These are phyloP conservation scores for Ferdinandea cuprea DNA, from an alignment of 2,888 invertebrate genomes.

Conservation along the genomic window DNA sequence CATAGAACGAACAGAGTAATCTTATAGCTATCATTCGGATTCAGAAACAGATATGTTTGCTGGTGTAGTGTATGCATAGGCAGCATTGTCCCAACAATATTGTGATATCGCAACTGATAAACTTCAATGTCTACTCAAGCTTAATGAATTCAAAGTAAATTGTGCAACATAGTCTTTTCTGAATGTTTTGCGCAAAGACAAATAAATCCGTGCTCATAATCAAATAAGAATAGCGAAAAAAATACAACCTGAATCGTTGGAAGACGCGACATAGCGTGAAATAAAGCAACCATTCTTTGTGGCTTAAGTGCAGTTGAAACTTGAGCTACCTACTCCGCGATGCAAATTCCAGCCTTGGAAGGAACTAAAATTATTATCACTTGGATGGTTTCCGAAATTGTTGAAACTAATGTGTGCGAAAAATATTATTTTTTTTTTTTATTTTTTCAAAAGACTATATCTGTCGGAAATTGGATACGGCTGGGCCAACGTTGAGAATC, in stretches of 20 bases:
- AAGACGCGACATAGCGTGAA: constrained; percentile 66
- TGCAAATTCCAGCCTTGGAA: constrained; percentile 3
- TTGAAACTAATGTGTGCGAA: constrained; percentile 3
- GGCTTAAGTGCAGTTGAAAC: constrained; percentile 41
- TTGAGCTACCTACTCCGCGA: constrained; percentile 23
- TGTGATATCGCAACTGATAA: constrained; percentile 53
- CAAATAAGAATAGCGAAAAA: constrained; percentile 13
- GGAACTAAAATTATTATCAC: constrained; percentile 34
- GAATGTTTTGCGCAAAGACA: not conserved
- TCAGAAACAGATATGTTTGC: too few species aligned
- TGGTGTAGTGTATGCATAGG: too few species aligned
- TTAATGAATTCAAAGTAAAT: constrained; percentile 49
- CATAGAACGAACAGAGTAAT: constrained; percentile 24
- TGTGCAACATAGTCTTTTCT: constrained; percentile 27
- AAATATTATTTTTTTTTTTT: constrained; percentile 9
- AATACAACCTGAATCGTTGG: constrained; percentile 21
- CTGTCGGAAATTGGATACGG: not conserved
- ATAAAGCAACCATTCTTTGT: constrained; percentile 39
- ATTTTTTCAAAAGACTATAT: constrained; percentile 37
- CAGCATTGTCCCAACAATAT: constrained; percentile 37
- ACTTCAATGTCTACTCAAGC: constrained; percentile 42
- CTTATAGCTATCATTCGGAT: too few species aligned
- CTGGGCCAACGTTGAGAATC: too few species aligned
- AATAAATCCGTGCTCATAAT: not conserved
- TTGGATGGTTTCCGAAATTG: constrained; percentile 47